Evolutionary conservation across 2,113 vertebrate genomes (phyloP), one percentile per base, ranked within the genome.

Genomic region (Anthoscopus minutus): DNA sequence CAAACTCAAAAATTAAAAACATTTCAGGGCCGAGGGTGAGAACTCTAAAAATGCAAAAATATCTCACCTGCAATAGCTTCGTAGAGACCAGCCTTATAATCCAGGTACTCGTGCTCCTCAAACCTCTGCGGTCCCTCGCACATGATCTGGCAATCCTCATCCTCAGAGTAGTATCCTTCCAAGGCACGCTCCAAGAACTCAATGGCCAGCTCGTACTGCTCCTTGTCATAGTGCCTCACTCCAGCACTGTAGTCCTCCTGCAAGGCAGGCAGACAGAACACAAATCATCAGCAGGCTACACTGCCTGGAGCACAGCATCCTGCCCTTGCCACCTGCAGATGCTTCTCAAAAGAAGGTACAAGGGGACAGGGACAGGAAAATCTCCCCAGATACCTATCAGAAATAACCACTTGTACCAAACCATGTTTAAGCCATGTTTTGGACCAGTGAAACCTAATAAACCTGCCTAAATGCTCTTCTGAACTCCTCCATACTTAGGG

Each of bases 11-110:
- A 44, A 58, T 17, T 37, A 37, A 73, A 89, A 77, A 33, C 15
- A 45, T 27, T 71, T 28, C 57, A 78, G 35, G 33, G 23, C 3
- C 14, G 64, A 23, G 17, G 23, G 10, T 54, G 13, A 90, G 27
- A 90, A 66, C 10, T 4, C 16, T 40, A 25, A 73, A 88, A 72
- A 51, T 5, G 11, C 42, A 81, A 37, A 58, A 92, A 56, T n/a
- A 16, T 33, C 97, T 96, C 97, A 99, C 99, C 99, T 98, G 99
- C 99, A 85, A 99, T 96, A n/a, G 98, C 97, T 97, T 99, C 99
- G 0, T 98, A 98, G 69, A 99, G 98, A 93, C 98, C 98, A 82
- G 98, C 98, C 58, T 98, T 98, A 80, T 99, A 98, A 16, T 97
- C 95, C 89, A 99, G 90, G 72, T 99, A 97, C 56, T 98, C 98